Percentiles rank a stretch among this genome's conserved stretches.
These are phyloP conservation scores for Nesometra sesokonis DNA, from an alignment of 35 echinoderm and acorn worm genomes.

Conservation along the genomic window DNA sequence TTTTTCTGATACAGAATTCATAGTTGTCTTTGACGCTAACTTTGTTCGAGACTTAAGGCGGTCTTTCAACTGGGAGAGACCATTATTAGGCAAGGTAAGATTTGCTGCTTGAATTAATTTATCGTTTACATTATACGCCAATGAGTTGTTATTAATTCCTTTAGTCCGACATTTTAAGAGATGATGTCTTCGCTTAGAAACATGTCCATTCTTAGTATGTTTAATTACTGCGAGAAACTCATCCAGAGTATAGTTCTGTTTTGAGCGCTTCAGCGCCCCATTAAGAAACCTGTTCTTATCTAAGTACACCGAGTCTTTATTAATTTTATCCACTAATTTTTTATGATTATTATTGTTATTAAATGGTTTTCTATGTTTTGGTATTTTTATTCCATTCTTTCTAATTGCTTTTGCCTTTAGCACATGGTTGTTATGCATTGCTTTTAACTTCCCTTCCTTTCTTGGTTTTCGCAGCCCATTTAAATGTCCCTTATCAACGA, in stretches of 20 bases:
- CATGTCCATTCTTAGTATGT: neutral
- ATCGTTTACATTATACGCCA: neutral
- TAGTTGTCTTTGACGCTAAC: neutral
- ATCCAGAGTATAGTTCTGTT: neutral
- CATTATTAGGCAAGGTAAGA: neutral
- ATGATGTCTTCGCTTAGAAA: neutral
- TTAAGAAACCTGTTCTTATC: neutral
- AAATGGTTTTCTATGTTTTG: neutral
- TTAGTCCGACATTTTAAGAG: neutral
- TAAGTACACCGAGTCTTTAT: neutral
- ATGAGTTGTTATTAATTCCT: neutral
- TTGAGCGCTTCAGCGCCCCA: neutral
- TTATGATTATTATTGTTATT: neutral
- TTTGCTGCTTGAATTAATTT: neutral
- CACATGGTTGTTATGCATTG: neutral
- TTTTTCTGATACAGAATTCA: neutral
- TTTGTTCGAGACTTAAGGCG: neutral
- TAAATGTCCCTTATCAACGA: slow-evolving; percentile 8
- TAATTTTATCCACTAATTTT: neutral
- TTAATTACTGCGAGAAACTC: neutral
- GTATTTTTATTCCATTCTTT: neutral
- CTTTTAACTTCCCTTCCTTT: neutral
- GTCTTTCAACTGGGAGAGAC: neutral
- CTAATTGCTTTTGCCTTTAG: neutral
- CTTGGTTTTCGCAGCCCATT: neutral